A percentile compares a stretch with the other conserved stretches of the same genome.
These are phyloP conservation scores for Drosophila lacteicornis DNA, from an alignment of 1,140 invertebrate species.

Conservation along the genomic window DNA sequence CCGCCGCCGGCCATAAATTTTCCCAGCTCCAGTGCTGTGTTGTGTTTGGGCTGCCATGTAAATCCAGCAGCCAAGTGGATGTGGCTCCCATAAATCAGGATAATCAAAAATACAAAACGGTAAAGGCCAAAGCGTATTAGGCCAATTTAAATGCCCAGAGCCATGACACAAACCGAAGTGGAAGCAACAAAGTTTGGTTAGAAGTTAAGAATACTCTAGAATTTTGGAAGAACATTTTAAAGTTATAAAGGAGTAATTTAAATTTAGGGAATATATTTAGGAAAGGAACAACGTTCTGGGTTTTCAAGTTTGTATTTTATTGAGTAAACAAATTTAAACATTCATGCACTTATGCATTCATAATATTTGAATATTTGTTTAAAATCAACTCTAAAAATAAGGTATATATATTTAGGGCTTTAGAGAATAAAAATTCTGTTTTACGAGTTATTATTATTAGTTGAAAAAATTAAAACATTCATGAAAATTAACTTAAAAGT, in stretches of 20 bases:
- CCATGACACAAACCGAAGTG: constrained; percentile 13
- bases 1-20: constrained; percentile 63
- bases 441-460: too few relatives aligned
- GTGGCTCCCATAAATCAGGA: constrained; percentile 70
- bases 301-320: too few relatives aligned
- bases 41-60: constrained; percentile 35
- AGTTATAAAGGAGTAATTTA: background rate
- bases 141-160: constrained; percentile 45
- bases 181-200: background rate
- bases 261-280: background rate
- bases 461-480: too few relatives aligned
- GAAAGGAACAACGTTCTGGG: too few relatives aligned
- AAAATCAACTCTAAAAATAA: too few relatives aligned
- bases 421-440: too few relatives aligned
- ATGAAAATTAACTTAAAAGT: too few relatives aligned
- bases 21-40: constrained; percentile 4
- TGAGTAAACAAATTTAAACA: too few relatives aligned
- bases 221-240: too few relatives aligned
- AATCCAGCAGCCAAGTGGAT: constrained; percentile 38
- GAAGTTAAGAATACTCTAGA: background rate
- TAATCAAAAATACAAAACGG: constrained; percentile 72
- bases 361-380: too few relatives aligned
- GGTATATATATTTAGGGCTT: too few relatives aligned
- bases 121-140: constrained; percentile 57
- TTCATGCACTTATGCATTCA: too few relatives aligned